Evolutionary conservation across 2,888 invertebrate genomes (phyloP).

Genomic region (Fabriciana adippe): DNA sequence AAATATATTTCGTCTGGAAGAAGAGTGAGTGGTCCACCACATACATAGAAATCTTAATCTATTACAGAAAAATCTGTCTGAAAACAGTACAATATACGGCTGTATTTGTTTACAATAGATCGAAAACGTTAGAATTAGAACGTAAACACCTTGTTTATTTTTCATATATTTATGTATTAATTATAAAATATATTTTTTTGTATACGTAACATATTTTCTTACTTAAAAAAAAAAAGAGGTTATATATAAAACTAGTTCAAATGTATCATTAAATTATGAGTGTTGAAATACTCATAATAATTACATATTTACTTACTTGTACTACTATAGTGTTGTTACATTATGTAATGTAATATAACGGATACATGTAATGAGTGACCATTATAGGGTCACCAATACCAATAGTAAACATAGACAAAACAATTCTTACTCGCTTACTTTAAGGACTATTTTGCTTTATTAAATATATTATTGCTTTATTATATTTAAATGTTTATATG

Average conservation of each 20-base stretch:
- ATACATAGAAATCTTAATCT: too few species aligned
- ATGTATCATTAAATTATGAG: conserved; percentile 2
- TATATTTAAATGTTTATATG: neutral
- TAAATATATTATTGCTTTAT: neutral
- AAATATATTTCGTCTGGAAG: too few species aligned
- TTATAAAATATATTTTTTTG: too few species aligned
- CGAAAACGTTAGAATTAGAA: too few species aligned
- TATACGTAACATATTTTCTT: neutral
- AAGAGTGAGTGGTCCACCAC: too few species aligned
- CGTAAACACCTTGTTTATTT: too few species aligned
- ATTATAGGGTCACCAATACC: conserved; percentile 12
- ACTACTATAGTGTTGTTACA: conserved; percentile 1
- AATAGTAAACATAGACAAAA: neutral
- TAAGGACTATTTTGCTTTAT: conserved; percentile 1
- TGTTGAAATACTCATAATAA: neutral
- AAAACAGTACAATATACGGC: too few species aligned
- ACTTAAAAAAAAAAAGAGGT: conserved; percentile 1
- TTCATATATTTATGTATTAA: too few species aligned
- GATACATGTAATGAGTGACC: conserved; percentile 17
- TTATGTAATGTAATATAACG: conserved; percentile 6
- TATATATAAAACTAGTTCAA: neutral
- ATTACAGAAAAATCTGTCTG: too few species aligned
- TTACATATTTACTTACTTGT: too few species aligned
- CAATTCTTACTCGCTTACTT: neutral
- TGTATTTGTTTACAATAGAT: too few species aligned